Conservation (phyloP, 2,113 vertebrate species). For the Alligator mississippiensis region DNA sequence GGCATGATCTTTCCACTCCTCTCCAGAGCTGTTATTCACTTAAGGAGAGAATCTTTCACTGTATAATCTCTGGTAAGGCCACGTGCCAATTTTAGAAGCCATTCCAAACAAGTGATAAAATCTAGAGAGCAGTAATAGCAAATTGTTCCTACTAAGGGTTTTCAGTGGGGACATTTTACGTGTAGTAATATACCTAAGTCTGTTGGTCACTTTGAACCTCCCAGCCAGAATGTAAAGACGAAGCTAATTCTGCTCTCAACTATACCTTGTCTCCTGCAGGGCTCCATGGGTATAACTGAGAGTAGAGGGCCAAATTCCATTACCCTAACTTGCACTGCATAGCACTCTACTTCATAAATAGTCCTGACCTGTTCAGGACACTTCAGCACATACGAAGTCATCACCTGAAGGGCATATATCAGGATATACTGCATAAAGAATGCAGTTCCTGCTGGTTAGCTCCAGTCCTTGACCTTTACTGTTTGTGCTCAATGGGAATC, state of each 20-base stretch:
- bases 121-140: not conserved
- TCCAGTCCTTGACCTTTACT: not conserved
- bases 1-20: fast-evolving
- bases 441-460: not conserved
- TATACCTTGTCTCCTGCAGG: not conserved
- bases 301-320: not conserved
- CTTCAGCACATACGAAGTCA: not conserved
- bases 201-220: not conserved
- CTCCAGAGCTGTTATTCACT: not conserved
- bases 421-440: not conserved
- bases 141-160: not conserved
- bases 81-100: not conserved
- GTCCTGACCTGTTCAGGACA: not conserved
- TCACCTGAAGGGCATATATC: not conserved
- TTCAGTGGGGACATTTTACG: fast-evolving
- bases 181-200: not conserved
- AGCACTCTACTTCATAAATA: not conserved
- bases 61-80: not conserved
- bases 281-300: not conserved
- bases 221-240: not conserved
- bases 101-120: not conserved
- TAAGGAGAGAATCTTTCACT: not conserved
- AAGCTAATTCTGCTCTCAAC: not conserved
- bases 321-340: not conserved
- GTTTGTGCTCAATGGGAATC: not conserved